Evolutionary conservation across 2,113 vertebrate genomes (phyloP).

Genomic region (Corynorhinus townsendii): DNA sequence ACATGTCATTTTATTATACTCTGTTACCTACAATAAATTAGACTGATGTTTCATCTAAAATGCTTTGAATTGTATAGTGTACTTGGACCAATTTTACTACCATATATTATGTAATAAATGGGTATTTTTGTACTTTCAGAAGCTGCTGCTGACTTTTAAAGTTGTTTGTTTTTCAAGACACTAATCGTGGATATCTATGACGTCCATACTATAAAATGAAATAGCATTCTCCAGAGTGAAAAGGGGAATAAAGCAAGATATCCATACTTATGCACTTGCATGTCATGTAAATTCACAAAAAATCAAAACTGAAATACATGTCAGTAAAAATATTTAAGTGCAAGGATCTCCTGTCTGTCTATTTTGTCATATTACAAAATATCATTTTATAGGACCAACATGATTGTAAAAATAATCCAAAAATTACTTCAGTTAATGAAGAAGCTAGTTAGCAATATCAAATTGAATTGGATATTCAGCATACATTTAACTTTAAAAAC

Average conservation of each 20-base stretch:
- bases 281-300: not conserved
- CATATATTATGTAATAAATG: constrained; percentile 88
- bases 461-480: not conserved
- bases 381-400: not conserved
- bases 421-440: constrained; percentile 30
- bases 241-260: no score
- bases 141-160: constrained; percentile 14
- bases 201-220: constrained; percentile 75
- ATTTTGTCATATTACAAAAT: not conserved
- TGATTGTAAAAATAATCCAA: not conserved
- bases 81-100: constrained; percentile 85
- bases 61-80: constrained; percentile 86
- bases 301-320: not conserved
- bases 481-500: not conserved
- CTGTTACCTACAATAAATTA: constrained; percentile 83
- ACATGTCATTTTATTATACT: constrained; percentile 77
- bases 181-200: no score
- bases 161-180: no score
- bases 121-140: constrained; percentile 90
- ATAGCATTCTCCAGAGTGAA: constrained; percentile 69
- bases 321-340: not conserved
- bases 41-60: constrained; percentile 84
- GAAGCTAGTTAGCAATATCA: not conserved
- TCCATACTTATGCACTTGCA: not conserved
- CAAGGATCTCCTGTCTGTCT: not conserved